Evolutionary conservation across 2,888 invertebrate genomes (phyloP).

Genomic region (Plagodis pulveraria): DNA sequence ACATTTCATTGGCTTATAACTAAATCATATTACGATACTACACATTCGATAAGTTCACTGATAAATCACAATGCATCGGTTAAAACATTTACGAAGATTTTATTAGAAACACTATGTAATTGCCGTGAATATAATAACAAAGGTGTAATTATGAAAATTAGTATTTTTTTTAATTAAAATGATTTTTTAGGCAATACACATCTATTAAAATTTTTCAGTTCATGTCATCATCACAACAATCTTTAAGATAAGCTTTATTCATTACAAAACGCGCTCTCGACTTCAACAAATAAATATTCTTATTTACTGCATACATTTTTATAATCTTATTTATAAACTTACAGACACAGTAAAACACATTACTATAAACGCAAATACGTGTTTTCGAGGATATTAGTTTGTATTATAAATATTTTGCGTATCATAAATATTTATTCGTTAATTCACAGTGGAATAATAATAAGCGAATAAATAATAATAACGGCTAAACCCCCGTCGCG

Average conservation of each 20-base stretch:
- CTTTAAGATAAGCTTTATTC: constrained; percentile 47
- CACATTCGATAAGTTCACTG: constrained; percentile 34
- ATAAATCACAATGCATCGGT: constrained; percentile 38
- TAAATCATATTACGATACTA: constrained; percentile 36
- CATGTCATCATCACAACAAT: constrained; percentile 57
- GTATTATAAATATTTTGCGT: constrained; percentile 40
- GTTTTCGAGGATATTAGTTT: constrained; percentile 31
- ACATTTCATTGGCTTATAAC: constrained; percentile 54
- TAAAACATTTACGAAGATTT: constrained; percentile 24
- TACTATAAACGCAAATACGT: constrained; percentile 42
- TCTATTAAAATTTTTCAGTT: constrained; percentile 49
- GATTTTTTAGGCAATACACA: constrained; percentile 35
- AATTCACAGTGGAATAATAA: constrained; percentile 3
- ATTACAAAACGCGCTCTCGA: constrained; percentile 42
- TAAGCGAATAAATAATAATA: constrained; percentile 12
- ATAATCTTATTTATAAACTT: constrained; percentile 23
- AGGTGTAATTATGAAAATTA: constrained; percentile 7
- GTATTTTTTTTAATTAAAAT: no score
- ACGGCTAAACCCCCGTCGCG: neutral
- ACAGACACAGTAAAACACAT: constrained; percentile 54
- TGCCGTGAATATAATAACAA: constrained; percentile 20
- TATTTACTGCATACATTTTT: constrained; percentile 29
- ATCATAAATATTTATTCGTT: constrained; percentile 33
- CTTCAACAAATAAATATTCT: constrained; percentile 36
- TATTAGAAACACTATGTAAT: constrained; percentile 31